Percentiles rank a stretch among this genome's conserved stretches.
Conservation (phyloP, 2,888 invertebrate genomes). For the Ichneumon xanthorius region DNA sequence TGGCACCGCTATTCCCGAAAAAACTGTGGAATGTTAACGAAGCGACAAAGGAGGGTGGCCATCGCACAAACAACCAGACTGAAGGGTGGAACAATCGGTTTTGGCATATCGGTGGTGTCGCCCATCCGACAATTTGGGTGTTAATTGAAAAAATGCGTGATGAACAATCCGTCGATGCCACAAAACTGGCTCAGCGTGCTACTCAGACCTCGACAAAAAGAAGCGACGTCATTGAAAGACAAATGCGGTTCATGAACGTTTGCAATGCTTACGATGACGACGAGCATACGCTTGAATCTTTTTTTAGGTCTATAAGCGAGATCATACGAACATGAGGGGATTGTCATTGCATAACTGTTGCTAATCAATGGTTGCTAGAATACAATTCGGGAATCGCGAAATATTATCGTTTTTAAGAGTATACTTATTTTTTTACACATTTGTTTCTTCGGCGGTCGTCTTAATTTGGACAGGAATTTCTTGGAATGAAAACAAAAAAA, state of each 20-base stretch:
- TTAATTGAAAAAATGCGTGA: slow-evolving; percentile 8
- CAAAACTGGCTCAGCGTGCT: neutral
- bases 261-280: neutral
- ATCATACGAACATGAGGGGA: neutral
- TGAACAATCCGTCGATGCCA: neutral
- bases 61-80: neutral
- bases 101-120: neutral
- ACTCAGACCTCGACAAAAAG: neutral
- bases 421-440: no score
- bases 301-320: neutral
- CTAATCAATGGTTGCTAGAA: no score
- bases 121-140: slow-evolving; percentile 8
- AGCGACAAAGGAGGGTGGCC: neutral
- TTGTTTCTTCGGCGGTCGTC: no score
- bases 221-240: neutral
- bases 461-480: no score
- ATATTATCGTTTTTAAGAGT: no score
- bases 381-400: no score
- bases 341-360: no score
- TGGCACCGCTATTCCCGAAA: neutral
- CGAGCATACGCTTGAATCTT: neutral
- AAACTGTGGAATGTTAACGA: slow-evolving; percentile 5
- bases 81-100: slow-evolving; percentile 20
- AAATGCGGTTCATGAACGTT: neutral
- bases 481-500: no score